A percentile compares a stretch with the other conserved stretches of the same genome.
Conservation (phyloP, 2,888 invertebrate genomes). For the Teinopalpus imperialis region DNA sequence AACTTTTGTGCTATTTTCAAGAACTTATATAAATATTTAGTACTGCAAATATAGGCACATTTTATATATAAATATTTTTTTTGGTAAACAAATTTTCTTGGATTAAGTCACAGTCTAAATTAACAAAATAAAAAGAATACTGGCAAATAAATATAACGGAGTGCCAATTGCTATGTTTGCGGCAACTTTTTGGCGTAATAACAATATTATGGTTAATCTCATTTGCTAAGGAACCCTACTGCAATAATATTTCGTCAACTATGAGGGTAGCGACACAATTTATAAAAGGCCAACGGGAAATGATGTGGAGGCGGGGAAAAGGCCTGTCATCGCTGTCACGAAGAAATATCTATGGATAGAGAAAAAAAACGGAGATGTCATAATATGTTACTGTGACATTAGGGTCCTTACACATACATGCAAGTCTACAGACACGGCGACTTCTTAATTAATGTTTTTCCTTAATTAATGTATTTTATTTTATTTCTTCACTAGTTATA, state of each 20-base stretch:
- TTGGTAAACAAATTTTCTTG: too few relatives aligned
- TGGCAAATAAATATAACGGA: constrained; percentile 39
- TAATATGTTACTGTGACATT: constrained; percentile 61
- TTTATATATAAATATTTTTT: too few relatives aligned
- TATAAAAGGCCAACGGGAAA: constrained; percentile 69
- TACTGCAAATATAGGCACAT: too few relatives aligned
- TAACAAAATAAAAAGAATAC: too few relatives aligned
- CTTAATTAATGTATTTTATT: too few relatives aligned
- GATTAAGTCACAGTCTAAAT: too few relatives aligned
- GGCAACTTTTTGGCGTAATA: constrained; percentile 60
- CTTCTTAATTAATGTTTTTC: too few relatives aligned
- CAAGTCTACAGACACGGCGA: too few relatives aligned
- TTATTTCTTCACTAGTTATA: too few relatives aligned
- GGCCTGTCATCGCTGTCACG: constrained; percentile 73
- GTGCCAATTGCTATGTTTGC: constrained; percentile 53
- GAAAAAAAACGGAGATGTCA: constrained; percentile 64
- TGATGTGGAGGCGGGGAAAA: constrained; percentile 71
- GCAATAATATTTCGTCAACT: constrained; percentile 66
- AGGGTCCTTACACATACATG: constrained; percentile 34
- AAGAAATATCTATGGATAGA: constrained; percentile 64
- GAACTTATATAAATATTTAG: too few relatives aligned
- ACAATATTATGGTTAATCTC: constrained; percentile 73
- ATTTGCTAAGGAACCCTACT: constrained; percentile 66
- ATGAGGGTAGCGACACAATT: constrained; percentile 67
- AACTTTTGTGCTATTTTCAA: too few relatives aligned